Evolutionary conservation across 2,797 vertebrate species (phyloP).

Genomic region (Channallabes apus): DNA sequence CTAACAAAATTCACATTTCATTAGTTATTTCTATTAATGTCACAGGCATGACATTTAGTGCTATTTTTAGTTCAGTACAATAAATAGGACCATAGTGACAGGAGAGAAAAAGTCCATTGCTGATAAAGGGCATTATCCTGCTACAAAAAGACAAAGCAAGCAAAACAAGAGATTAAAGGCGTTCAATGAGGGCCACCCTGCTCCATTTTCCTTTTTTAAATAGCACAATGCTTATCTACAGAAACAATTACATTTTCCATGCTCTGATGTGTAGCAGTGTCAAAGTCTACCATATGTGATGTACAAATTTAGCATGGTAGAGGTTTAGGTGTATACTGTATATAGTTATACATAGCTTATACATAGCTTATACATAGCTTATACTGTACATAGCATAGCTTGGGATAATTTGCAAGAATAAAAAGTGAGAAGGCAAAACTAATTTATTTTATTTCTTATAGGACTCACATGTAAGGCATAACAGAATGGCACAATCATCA

Average conservation of each 20-base stretch:
- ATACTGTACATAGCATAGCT: no score
- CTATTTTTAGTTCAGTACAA: conserved; percentile 28
- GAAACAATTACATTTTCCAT: conserved; percentile 24
- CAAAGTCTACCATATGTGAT: background rate
- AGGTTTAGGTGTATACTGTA: no score
- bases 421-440: no score
- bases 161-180: conserved; percentile 52
- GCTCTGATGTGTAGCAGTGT: background rate
- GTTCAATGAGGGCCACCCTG: conserved; percentile 38
- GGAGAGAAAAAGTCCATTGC: conserved; percentile 50
- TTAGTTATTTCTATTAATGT: background rate
- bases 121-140: conserved; percentile 47
- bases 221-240: conserved; percentile 33
- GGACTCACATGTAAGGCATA: no score
- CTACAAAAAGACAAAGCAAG: conserved; percentile 40
- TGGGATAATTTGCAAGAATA: no score
- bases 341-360: no score
- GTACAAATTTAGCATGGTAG: background rate
- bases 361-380: no score
- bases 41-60: background rate
- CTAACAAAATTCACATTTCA: background rate
- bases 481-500: no score
- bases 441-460: no score
- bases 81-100: conserved; percentile 44
- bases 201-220: conserved; percentile 41